Conservation (phyloP, 2,888 invertebrate genomes). For the Prosopocoilus inquinatus region DNA sequence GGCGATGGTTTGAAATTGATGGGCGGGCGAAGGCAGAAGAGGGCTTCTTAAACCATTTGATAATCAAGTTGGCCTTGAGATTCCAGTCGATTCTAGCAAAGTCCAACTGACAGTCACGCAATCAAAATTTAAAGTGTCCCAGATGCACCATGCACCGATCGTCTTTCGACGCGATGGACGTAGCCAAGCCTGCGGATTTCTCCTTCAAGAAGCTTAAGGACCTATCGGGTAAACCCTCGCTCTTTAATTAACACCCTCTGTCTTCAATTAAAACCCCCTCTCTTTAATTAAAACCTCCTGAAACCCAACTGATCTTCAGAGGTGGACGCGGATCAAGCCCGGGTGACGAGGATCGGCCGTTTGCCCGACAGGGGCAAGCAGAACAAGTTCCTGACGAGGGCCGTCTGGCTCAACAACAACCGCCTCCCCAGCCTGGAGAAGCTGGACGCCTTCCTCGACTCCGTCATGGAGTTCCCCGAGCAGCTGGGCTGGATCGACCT, state of each 20-base stretch:
- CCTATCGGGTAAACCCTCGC: constrained; percentile 39
- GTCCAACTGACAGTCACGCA: too few species aligned
- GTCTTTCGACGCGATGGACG: constrained; percentile 5
- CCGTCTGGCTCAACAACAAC: constrained; percentile 56
- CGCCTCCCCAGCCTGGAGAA: constrained; percentile 44
- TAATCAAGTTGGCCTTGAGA: too few species aligned
- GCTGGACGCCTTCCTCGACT: constrained; percentile 44
- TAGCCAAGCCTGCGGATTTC: constrained; percentile 46
- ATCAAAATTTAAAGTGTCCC: too few species aligned
- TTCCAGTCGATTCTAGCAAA: too few species aligned
- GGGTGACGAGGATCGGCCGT: constrained; percentile 48
- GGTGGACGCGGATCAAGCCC: constrained; percentile 42
- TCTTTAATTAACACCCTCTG: neutral
- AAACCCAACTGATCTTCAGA: constrained; percentile 25
- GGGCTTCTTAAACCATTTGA: too few species aligned
- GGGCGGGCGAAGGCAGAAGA: too few species aligned
- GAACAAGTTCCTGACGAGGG: constrained; percentile 50
- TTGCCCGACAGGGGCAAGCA: constrained; percentile 45
- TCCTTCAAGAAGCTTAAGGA: constrained; percentile 46
- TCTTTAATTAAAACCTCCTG: neutral
- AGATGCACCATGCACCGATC: too few species aligned
- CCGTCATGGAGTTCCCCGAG: constrained; percentile 47
- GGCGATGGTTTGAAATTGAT: too few species aligned
- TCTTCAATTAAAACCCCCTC: neutral
- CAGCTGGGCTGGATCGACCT: constrained; percentile 56